A percentile compares a stretch with the other conserved stretches of the same genome.
These are phyloP conservation scores for Hypolimnas misippus DNA, from an alignment of 2,888 invertebrate species.

Conservation along the genomic window DNA sequence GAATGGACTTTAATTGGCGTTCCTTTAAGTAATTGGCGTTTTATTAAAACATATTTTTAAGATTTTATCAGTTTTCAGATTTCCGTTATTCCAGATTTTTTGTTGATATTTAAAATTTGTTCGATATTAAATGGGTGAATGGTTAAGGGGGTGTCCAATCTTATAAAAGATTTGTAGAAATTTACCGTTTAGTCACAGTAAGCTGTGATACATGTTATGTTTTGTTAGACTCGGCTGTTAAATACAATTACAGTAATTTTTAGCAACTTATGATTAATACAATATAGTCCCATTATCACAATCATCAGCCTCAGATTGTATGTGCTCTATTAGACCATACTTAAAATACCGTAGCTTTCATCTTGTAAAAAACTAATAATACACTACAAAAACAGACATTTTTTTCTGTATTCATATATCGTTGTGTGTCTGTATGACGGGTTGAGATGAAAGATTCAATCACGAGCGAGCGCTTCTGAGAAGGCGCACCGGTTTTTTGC, in stretches of 20 bases:
- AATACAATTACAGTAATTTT: too few species aligned
- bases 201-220: neutral
- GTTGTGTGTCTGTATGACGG: conserved; percentile 55
- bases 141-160: neutral
- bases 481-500: conserved; percentile 61
- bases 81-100: too few species aligned
- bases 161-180: too few species aligned
- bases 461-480: conserved; percentile 72
- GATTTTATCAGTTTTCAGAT: neutral
- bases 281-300: neutral
- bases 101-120: too few species aligned
- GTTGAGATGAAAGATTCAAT: conserved; percentile 75
- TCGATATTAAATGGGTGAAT: too few species aligned
- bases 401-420: conserved; percentile 51
- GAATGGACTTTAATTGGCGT: conserved; percentile 5
- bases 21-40: conserved; percentile 2
- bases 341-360: conserved; percentile 36
- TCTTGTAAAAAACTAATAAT: conserved; percentile 57
- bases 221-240: neutral
- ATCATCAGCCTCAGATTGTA: neutral
- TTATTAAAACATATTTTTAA: neutral
- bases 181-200: neutral
- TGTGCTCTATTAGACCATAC: conserved; percentile 11
- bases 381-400: conserved; percentile 58
- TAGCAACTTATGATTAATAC: too few species aligned